Evolutionary conservation across 2,888 invertebrate genomes (phyloP).

Genomic region (Melieria crassipennis): DNA sequence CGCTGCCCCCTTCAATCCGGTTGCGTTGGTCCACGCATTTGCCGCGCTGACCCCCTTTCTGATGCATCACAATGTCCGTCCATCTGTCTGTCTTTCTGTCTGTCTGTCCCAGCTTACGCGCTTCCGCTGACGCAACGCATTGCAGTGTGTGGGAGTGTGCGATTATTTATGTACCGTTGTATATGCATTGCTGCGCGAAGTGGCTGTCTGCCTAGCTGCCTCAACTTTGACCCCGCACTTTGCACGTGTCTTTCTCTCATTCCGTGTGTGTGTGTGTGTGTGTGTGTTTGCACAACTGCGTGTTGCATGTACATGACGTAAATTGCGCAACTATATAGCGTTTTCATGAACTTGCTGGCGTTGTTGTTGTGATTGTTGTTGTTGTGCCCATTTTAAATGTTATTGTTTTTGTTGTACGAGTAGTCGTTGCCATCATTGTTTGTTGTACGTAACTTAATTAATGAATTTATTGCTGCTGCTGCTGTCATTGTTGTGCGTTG

Average conservation of each 20-base stretch:
- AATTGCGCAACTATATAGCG: conserved; percentile 16
- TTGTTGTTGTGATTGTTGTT: conserved; percentile 32
- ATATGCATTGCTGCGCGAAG: neutral
- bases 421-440: conserved; percentile 8
- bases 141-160: neutral
- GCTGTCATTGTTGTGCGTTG: conserved; percentile 7
- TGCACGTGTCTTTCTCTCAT: too few species aligned
- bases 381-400: conserved; percentile 10
- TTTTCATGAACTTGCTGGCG: conserved; percentile 22
- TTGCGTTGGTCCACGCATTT: too few species aligned
- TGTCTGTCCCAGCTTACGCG: too few species aligned
- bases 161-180: neutral
- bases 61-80: too few species aligned
- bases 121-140: too few species aligned
- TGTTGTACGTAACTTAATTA: conserved; percentile 42
- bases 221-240: neutral
- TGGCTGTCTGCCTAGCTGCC: neutral
- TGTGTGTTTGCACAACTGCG: conserved; percentile 23
- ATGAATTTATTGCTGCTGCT: conserved; percentile 38
- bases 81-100: too few species aligned
- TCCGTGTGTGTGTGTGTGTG: neutral
- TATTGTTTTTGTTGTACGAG: conserved; percentile 28
- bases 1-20: too few species aligned
- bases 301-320: conserved; percentile 5
- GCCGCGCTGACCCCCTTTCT: too few species aligned